Conservation (phyloP, 2,797 vertebrate genomes). For the Paramormyrops hopkinsi region DNA sequence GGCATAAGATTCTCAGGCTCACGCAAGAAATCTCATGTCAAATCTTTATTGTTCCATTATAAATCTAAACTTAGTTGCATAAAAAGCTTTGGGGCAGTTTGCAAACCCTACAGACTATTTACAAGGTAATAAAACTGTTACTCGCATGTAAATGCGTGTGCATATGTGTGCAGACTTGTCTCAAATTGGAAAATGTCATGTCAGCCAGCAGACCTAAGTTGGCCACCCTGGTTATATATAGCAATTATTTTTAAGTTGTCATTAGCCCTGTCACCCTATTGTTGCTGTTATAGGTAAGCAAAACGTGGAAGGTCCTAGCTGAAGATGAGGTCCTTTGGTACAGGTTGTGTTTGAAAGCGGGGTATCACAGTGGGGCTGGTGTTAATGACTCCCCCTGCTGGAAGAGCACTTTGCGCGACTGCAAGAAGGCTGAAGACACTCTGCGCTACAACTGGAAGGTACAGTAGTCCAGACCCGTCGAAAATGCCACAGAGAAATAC, state of each 20-base stretch:
- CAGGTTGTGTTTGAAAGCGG: slow-evolving; percentile 73
- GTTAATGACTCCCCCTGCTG: slow-evolving; percentile 82
- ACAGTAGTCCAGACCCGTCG: slow-evolving; percentile 7
- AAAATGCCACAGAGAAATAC: not conserved
- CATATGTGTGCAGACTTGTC: not conserved
- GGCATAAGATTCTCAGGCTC: not conserved
- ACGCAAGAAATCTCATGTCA: not conserved
- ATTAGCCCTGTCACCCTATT: slow-evolving; percentile 33
- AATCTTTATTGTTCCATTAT: not conserved
- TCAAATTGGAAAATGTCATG: not conserved
- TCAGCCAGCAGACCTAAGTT: not conserved
- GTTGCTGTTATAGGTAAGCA: slow-evolving; percentile 77
- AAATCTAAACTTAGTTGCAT: not conserved
- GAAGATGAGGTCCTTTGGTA: slow-evolving; percentile 90
- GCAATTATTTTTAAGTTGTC: not conserved
- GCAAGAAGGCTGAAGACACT: slow-evolving; percentile 65
- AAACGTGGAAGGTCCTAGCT: slow-evolving; percentile 78
- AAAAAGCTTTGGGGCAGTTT: not conserved
- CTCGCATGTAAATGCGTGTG: not conserved
- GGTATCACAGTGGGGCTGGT: slow-evolving; percentile 60
- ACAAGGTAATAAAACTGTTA: not conserved
- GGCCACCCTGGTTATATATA: not conserved
- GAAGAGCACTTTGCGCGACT: slow-evolving; percentile 81
- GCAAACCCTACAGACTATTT: not conserved
- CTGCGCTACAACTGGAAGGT: slow-evolving; percentile 95